Evolutionary conservation across 2,888 invertebrate species (phyloP), one percentile per base, ranked within the genome.

Genomic region (Cheilosia grossa): DNA sequence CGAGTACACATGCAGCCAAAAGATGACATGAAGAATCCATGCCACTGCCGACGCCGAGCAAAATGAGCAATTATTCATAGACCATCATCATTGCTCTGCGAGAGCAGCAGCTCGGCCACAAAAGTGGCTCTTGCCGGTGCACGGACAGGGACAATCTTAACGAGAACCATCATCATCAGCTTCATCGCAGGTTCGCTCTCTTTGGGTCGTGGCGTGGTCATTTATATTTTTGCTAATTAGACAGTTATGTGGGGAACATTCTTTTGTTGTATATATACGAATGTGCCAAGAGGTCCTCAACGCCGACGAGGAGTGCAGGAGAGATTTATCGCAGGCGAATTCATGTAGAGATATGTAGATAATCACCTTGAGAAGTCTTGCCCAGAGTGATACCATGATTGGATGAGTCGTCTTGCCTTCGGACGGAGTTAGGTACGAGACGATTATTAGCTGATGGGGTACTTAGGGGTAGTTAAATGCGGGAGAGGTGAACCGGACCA

Each of bases 191-290:
- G 59, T 59, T 67, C 51, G 59, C 69, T 63, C 83, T 61, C 66
- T 85, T 85, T 75, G 75, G 85, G 81, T 85, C 80, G 80, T 85
- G 81, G 81, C 75, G 63, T 85, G 85, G 81, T 81, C 85, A 85
- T 85, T 85, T 85, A 85, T 85, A 81, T 81, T 85, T 81, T 85
- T 85, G 85, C 85, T 85, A 85, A 85, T 85, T 85, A 85, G 85
- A 85, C 85, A 81, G 85, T 81, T 85, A 85, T 77, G 85, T 75
- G 85, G 72, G 81, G 85, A 85, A 77, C 75, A 75, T 85, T 81
- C 81, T 81, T 85, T 81, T 85, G 85, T 85, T 66, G 75, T 63
- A 74, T 30, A 21, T 7, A 6, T 27, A 27, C 27, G 27, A 5
- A 27, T 19, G 3, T 33, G 37, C 15, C 51, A 66, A 40, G 49